Conservation (phyloP, 2,888 invertebrate genomes). For the Rhabditophanes sp. region DNA sequence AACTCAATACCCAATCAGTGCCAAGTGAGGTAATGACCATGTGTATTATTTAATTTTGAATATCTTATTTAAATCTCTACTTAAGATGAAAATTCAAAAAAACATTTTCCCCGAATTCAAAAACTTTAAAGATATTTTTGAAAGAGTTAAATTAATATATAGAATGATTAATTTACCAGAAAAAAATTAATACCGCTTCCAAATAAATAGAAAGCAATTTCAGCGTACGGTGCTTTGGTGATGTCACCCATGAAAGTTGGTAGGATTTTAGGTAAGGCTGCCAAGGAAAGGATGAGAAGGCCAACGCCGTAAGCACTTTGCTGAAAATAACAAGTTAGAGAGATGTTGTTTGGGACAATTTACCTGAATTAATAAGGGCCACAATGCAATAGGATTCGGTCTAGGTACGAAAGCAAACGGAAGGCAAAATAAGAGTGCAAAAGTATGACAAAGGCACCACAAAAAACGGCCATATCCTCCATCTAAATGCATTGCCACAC, state of each 20-base stretch:
- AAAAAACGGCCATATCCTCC: slow-evolving; percentile 25
- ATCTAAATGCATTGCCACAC: slow-evolving; percentile 37
- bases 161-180: slow-evolving; percentile 14
- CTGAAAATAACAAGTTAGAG: slow-evolving; percentile 15
- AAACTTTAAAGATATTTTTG: neutral
- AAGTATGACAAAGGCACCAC: slow-evolving; percentile 29
- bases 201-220: slow-evolving; percentile 24
- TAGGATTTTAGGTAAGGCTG: slow-evolving; percentile 27
- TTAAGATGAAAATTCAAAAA: too few species aligned
- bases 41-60: too few species aligned
- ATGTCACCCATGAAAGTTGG: slow-evolving; percentile 24
- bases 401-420: slow-evolving; percentile 28
- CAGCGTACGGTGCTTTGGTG: slow-evolving; percentile 23
- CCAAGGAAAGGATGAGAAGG: slow-evolving; percentile 30
- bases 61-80: too few species aligned
- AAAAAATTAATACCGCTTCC: slow-evolving; percentile 36
- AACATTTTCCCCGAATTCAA: too few species aligned
- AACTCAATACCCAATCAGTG: too few species aligned
- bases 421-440: slow-evolving; percentile 27
- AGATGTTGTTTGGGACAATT: slow-evolving; percentile 5
- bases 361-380: slow-evolving; percentile 36
- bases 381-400: slow-evolving; percentile 27
- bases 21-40: too few species aligned
- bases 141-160: neutral
- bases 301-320: slow-evolving; percentile 39